A percentile compares a stretch with the other conserved stretches of the same genome.
Evolutionary conservation across 2,113 vertebrate species (phyloP).

Genomic region (Tyrannus savana): DNA sequence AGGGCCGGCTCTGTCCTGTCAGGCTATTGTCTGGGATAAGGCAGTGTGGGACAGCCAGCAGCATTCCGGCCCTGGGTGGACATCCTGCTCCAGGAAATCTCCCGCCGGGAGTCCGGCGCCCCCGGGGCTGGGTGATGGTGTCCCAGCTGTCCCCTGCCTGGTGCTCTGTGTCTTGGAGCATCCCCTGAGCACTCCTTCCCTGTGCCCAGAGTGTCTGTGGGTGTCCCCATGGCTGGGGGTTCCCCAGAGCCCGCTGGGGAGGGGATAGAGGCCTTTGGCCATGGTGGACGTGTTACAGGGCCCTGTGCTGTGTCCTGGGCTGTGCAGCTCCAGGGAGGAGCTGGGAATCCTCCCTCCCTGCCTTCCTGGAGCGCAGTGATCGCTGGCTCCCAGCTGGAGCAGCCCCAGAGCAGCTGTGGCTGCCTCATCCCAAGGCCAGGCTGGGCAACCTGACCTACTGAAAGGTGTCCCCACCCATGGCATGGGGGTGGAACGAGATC

Average conservation of each 20-base stretch:
- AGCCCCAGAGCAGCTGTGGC: background rate
- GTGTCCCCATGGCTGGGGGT: accelerated
- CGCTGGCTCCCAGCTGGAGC: background rate
- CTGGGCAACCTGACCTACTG: accelerated
- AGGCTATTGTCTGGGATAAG: background rate
- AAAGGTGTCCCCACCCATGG: background rate
- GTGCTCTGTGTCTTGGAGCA: background rate
- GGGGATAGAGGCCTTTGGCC: background rate
- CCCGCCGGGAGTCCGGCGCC: accelerated
- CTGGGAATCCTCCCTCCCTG: background rate
- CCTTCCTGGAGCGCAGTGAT: background rate
- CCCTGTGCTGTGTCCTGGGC: background rate
- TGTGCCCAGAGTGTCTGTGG: accelerated
- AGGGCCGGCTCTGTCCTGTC: background rate
- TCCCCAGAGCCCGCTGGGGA: accelerated
- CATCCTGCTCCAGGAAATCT: background rate
- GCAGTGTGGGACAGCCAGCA: background rate
- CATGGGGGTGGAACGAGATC: background rate
- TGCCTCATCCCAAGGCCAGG: background rate
- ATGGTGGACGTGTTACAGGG: accelerated
- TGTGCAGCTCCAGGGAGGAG: background rate
- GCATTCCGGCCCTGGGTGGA: background rate
- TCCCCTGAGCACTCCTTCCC: background rate
- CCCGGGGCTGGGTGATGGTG: accelerated
- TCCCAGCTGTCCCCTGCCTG: background rate